phyloP scores from a whole-genome alignment of 2,888 invertebrate genomes.

The Acanthosoma haemorrhoidale region DNA sequence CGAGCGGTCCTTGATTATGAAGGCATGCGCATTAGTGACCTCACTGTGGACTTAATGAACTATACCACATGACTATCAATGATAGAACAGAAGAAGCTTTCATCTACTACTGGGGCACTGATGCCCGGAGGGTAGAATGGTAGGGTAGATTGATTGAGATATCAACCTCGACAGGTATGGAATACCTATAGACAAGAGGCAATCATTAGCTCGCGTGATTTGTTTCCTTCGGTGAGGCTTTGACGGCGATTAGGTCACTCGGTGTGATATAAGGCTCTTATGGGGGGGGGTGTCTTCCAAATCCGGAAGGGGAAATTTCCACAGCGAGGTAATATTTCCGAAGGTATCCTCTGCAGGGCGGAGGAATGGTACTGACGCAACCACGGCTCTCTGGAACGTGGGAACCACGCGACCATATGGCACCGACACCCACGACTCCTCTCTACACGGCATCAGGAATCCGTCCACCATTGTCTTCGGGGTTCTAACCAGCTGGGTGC shows the following conservation, averaged over 20 bases:
- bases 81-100: too few relatives aligned
- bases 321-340: too few relatives aligned
- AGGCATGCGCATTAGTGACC: too few relatives aligned
- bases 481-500: background rate
- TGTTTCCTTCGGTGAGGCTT: background rate
- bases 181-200: background rate
- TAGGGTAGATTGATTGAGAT: background rate
- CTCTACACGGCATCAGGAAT: too few relatives aligned
- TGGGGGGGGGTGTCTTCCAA: too few relatives aligned
- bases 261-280: background rate
- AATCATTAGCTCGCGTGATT: background rate
- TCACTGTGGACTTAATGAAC: too few relatives aligned
- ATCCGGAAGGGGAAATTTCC: too few relatives aligned
- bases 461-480: background rate
- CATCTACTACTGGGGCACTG: too few relatives aligned
- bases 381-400: background rate
- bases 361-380: background rate
- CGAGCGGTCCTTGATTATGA: too few relatives aligned
- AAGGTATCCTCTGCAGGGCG: background rate
- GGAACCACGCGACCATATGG: constrained; percentile 4
- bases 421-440: constrained; percentile 9
- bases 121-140: too few relatives aligned
- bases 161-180: background rate
- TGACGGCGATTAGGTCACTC: background rate
- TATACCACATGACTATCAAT: too few relatives aligned